Percentiles rank a stretch among this genome's conserved stretches.
phyloP scores from a whole-genome alignment of 2,113 vertebrate genomes.

The Orthochromis indermauri region DNA sequence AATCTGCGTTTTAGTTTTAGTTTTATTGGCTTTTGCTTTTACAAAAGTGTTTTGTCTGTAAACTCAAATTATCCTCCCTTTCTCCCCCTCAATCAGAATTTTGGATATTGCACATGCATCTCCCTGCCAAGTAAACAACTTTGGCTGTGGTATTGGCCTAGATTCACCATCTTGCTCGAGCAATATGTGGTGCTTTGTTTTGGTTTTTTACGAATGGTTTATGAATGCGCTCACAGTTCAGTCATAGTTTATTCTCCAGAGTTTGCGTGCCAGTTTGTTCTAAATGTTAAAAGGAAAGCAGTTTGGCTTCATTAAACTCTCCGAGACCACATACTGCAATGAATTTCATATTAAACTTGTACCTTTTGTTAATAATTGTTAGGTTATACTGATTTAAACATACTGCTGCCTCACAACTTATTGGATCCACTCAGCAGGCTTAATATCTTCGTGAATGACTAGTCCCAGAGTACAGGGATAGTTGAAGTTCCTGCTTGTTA shows the following conservation, averaged over 20 bases:
- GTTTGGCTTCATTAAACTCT: background rate
- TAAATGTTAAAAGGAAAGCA: slow-evolving; percentile 20
- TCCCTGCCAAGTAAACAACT: slow-evolving; percentile 60
- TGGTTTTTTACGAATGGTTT: slow-evolving; percentile 47
- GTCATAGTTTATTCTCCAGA: slow-evolving; percentile 33
- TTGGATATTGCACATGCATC: slow-evolving; percentile 47
- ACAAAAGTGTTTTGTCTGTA: slow-evolving; percentile 48
- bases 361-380: background rate
- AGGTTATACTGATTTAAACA: background rate
- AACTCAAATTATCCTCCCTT: slow-evolving; percentile 50
- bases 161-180: slow-evolving; percentile 47
- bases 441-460: background rate
- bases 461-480: background rate
- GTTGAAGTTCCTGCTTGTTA: slow-evolving; percentile 1
- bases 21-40: slow-evolving; percentile 39
- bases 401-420: background rate
- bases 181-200: slow-evolving; percentile 47
- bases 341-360: background rate
- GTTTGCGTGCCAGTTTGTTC: slow-evolving; percentile 7
- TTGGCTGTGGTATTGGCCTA: slow-evolving; percentile 56
- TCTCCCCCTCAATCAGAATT: slow-evolving; percentile 44
- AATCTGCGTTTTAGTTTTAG: background rate
- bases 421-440: background rate
- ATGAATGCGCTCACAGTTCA: slow-evolving; percentile 52
- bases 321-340: background rate